These are phyloP conservation scores for Syndactyla subalaris DNA, from an alignment of 2,797 vertebrate genomes.

Conservation along the genomic window DNA sequence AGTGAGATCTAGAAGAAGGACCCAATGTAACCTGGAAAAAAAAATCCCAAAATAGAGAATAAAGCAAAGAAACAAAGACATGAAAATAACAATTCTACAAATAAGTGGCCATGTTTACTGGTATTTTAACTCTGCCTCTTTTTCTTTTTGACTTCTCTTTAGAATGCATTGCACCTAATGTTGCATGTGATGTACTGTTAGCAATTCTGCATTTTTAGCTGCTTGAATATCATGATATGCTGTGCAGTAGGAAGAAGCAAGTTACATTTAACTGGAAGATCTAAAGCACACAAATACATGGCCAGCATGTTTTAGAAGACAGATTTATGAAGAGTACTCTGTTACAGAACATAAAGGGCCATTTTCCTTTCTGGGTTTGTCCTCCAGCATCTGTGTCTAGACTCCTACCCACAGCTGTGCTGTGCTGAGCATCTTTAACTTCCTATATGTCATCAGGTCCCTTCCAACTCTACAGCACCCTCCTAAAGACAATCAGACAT, in stretches of 20 bases:
- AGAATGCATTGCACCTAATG: neutral
- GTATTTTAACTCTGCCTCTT: neutral
- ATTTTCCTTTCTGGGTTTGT: neutral
- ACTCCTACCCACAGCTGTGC: neutral
- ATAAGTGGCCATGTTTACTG: neutral
- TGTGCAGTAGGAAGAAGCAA: neutral
- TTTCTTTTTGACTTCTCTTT: neutral
- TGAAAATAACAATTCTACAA: neutral
- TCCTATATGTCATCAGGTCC: neutral
- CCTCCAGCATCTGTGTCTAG: neutral
- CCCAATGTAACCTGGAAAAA: slow-evolving; percentile 72
- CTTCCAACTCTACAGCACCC: neutral
- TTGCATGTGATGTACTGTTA: neutral
- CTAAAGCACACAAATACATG: neutral
- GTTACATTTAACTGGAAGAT: neutral
- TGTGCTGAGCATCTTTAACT: neutral
- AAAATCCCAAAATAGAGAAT: neutral
- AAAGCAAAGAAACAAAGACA: neutral
- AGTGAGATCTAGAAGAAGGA: slow-evolving; percentile 71
- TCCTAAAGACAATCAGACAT: neutral
- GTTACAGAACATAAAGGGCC: neutral
- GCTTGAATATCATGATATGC: neutral
- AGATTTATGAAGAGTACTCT: neutral
- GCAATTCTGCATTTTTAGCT: neutral
- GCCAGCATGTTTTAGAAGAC: neutral